A percentile compares a stretch with the other conserved stretches of the same genome.
Evolutionary conservation across 2,888 invertebrate genomes (phyloP).

Genomic region (Lydus trimaculatus): DNA sequence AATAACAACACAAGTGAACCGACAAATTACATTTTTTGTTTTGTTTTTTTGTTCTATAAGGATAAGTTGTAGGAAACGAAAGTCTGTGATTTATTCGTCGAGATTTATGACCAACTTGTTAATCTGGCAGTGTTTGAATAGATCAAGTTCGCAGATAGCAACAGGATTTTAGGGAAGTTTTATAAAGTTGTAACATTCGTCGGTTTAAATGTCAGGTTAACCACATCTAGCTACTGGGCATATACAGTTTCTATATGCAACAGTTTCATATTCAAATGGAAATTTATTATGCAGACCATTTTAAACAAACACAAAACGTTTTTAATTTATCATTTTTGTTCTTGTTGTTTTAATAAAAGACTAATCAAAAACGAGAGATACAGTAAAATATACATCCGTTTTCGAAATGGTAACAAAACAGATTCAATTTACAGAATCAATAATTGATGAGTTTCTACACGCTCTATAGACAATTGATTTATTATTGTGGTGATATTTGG

Average conservation of each 20-base stretch:
- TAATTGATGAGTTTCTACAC: background rate
- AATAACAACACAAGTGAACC: background rate
- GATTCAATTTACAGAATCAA: background rate
- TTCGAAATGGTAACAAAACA: background rate
- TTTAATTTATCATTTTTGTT: background rate
- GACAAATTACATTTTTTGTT: background rate
- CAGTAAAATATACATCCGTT: background rate
- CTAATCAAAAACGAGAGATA: background rate
- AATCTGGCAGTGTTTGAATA: background rate
- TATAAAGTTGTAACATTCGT: background rate
- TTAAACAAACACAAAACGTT: background rate
- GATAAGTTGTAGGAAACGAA: background rate
- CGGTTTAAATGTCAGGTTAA: background rate
- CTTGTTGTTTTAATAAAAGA: background rate
- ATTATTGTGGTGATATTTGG: background rate
- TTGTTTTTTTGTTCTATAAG: background rate
- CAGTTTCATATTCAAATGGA: background rate
- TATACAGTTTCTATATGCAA: background rate
- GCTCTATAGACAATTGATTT: background rate
- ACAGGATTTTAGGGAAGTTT: background rate
- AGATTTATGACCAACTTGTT: slow-evolving; percentile 4
- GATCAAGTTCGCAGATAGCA: background rate
- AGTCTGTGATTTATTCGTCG: background rate
- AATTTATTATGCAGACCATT: background rate
- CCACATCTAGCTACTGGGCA: background rate